Evolutionary conservation across 2,888 invertebrate genomes (phyloP).

Genomic region (Priocnemis perturbator): DNA sequence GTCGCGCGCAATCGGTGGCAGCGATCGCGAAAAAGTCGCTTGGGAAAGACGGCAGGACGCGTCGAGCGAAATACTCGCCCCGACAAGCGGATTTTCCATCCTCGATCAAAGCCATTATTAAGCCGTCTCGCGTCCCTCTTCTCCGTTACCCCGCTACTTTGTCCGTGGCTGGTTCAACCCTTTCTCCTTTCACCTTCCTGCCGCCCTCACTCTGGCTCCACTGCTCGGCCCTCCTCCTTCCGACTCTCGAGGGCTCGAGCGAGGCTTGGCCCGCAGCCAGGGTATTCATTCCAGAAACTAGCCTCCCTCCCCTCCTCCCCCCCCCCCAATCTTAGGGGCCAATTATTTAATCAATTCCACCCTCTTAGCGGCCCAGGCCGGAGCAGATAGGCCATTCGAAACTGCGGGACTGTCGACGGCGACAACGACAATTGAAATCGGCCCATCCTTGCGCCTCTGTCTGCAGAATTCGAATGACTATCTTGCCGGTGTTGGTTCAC

Average conservation of each 20-base stretch:
- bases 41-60: too few species aligned
- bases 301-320: too few species aligned
- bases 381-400: slow-evolving; percentile 51
- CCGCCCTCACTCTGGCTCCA: slow-evolving; percentile 16
- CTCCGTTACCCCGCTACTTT: slow-evolving; percentile 52
- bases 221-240: slow-evolving; percentile 22
- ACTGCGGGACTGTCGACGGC: slow-evolving; percentile 48
- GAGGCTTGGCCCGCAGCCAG: slow-evolving; percentile 66
- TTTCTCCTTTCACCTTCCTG: slow-evolving; percentile 25
- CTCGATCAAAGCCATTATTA: slow-evolving; percentile 72
- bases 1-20: neutral
- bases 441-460: slow-evolving; percentile 45
- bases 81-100: slow-evolving; percentile 62
- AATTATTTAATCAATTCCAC: slow-evolving; percentile 76
- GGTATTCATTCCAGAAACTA: slow-evolving; percentile 74
- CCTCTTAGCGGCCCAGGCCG: slow-evolving; percentile 68
- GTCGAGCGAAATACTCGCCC: slow-evolving; percentile 23
- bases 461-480: slow-evolving; percentile 21
- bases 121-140: slow-evolving; percentile 63
- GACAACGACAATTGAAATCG: slow-evolving; percentile 71
- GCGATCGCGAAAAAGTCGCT: slow-evolving; percentile 16
- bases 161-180: slow-evolving; percentile 53
- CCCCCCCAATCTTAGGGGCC: slow-evolving; percentile 74
- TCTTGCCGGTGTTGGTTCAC: slow-evolving; percentile 21
- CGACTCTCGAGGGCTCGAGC: slow-evolving; percentile 43